phyloP scores from a whole-genome alignment of 2,888 invertebrate species.

The Pheosia tremula region DNA sequence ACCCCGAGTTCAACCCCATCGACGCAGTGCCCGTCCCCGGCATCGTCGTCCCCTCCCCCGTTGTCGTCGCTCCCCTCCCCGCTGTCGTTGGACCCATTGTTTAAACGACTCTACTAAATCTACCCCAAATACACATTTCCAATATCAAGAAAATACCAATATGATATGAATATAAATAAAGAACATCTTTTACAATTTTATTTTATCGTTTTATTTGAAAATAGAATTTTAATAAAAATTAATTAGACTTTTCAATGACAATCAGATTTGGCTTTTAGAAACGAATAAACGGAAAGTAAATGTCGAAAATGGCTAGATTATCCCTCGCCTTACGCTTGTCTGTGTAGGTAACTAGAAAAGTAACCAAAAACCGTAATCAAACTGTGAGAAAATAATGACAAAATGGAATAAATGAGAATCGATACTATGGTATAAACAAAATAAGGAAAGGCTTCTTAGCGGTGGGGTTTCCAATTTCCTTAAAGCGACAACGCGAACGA shows the following conservation, averaged over 20 bases:
- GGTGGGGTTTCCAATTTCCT: background rate
- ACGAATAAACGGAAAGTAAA: too few relatives aligned
- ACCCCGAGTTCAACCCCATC: slow-evolving; percentile 26
- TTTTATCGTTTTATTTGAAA: background rate
- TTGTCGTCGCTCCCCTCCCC: slow-evolving; percentile 12
- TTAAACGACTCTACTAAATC: slow-evolving; percentile 11
- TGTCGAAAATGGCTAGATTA: too few relatives aligned
- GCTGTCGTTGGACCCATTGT: slow-evolving; percentile 16
- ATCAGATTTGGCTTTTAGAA: too few relatives aligned
- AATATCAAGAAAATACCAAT: slow-evolving; percentile 1
- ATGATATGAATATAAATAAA: background rate
- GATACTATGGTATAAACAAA: background rate
- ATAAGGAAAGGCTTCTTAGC: background rate
- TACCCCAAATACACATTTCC: slow-evolving; percentile 13
- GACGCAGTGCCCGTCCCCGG: slow-evolving; percentile 24
- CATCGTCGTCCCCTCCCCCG: background rate
- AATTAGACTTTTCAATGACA: too few relatives aligned
- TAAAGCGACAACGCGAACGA: background rate
- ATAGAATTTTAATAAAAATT: too few relatives aligned
- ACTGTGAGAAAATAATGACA: background rate
- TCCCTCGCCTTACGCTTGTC: background rate
- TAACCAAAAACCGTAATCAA: background rate
- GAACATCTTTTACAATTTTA: background rate
- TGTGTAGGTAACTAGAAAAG: background rate
- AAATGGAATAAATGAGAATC: background rate